Percentiles rank a stretch among this genome's conserved stretches.
These are phyloP conservation scores for Bicyclus anynana DNA, from an alignment of 1,140 invertebrate genomes.

Conservation along the genomic window DNA sequence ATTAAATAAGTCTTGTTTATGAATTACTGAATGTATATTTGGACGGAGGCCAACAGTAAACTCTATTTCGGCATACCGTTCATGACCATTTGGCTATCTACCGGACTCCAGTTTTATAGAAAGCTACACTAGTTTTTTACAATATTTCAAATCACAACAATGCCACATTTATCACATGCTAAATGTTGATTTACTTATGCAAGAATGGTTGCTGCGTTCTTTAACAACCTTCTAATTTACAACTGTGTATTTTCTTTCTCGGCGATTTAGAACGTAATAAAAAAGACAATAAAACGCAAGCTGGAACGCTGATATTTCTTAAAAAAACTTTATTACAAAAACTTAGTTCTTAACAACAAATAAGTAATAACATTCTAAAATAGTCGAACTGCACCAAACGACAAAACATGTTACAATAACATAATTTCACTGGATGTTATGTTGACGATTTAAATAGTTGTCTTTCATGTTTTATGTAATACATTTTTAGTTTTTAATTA, in stretches of 20 bases:
- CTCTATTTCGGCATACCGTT: slow-evolving; percentile 40
- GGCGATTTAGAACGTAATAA: background rate
- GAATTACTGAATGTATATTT: slow-evolving; percentile 33
- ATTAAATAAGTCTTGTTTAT: slow-evolving; percentile 24
- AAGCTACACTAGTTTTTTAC: slow-evolving; percentile 22
- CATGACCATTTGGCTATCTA: slow-evolving; percentile 28
- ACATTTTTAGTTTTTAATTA: slow-evolving; percentile 47
- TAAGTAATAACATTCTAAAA: slow-evolving; percentile 38
- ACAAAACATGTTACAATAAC: slow-evolving; percentile 24
- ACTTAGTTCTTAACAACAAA: slow-evolving; percentile 46
- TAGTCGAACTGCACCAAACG: slow-evolving; percentile 41
- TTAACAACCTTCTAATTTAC: background rate
- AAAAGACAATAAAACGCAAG: background rate
- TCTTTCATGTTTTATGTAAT: slow-evolving; percentile 46
- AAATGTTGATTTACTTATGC: background rate
- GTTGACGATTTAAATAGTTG: slow-evolving; percentile 36
- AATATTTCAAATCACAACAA: slow-evolving; percentile 24
- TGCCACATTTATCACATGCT: slow-evolving; percentile 12
- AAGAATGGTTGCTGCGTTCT: background rate
- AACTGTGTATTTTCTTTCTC: background rate
- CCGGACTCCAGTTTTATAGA: slow-evolving; percentile 27
- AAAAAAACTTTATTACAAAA: slow-evolving; percentile 58
- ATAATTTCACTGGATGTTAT: slow-evolving; percentile 32
- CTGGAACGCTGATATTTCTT: background rate
- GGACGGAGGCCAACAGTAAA: slow-evolving; percentile 32